phyloP scores from a whole-genome alignment of 2,888 invertebrate species.

The Coleophora flavipennella region DNA sequence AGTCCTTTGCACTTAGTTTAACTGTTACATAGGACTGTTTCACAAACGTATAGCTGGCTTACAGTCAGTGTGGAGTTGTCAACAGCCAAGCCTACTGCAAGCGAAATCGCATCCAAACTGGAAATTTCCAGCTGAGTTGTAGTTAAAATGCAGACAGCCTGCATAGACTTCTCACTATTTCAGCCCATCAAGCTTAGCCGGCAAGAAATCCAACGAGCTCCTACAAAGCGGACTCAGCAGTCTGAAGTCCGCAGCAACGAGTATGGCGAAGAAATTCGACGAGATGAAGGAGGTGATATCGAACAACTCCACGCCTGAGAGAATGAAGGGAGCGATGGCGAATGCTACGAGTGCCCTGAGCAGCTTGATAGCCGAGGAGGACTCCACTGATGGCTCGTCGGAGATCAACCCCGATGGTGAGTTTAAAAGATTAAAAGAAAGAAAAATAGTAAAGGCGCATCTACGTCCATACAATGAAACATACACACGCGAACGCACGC shows the following conservation, averaged over 20 bases:
- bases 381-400: constrained; percentile 57
- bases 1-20: no score
- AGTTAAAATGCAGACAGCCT: no score
- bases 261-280: constrained; percentile 90
- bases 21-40: no score
- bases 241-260: constrained; percentile 87
- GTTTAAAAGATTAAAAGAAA: constrained; percentile 10
- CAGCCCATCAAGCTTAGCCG: constrained; percentile 86
- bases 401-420: constrained; percentile 66
- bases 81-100: no score
- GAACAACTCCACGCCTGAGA: constrained; percentile 83
- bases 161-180: constrained; percentile 25
- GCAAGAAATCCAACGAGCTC: constrained; percentile 90
- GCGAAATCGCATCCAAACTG: no score
- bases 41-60: no score
- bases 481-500: no score
- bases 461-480: no score
- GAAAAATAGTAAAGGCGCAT: no score
- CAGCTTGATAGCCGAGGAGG: constrained; percentile 53
- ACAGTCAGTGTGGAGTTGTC: no score
- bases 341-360: constrained; percentile 57
- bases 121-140: no score
- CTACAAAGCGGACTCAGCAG: constrained; percentile 90
- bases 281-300: constrained; percentile 94
- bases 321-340: constrained; percentile 75